Evolutionary conservation across 2,888 invertebrate species (phyloP).

Genomic region (Ligdia adustata): DNA sequence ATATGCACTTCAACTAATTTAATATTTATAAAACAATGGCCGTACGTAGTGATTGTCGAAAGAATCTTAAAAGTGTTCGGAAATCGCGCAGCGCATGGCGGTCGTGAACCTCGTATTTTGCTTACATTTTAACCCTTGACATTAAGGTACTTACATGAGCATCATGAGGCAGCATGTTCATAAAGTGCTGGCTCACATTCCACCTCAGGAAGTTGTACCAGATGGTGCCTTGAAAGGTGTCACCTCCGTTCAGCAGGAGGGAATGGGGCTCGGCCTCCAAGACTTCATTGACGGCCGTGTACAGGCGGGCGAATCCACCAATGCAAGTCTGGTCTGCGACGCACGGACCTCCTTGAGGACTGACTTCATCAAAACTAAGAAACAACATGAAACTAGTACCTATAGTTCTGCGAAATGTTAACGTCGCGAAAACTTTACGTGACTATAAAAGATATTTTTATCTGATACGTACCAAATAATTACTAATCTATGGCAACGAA

Average conservation of each 20-base stretch:
- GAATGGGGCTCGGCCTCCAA: slow-evolving; percentile 84
- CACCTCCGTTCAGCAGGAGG: slow-evolving; percentile 87
- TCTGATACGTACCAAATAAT: no score
- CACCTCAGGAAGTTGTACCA: slow-evolving; percentile 91
- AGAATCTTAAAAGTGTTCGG: no score
- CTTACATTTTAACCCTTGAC: no score
- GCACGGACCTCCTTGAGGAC: slow-evolving; percentile 82
- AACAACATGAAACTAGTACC: not conserved
- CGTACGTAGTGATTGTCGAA: no score
- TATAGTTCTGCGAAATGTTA: no score
- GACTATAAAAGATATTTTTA: no score
- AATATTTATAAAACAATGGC: no score
- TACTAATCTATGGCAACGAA: no score
- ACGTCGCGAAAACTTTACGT: no score
- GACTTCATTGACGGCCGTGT: slow-evolving; percentile 79
- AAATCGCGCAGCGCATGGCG: no score
- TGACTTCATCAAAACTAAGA: slow-evolving; percentile 86
- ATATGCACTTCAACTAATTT: no score
- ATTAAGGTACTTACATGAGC: slow-evolving; percentile 89
- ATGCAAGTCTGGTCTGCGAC: slow-evolving; percentile 80
- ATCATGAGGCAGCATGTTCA: slow-evolving; percentile 90
- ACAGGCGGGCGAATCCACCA: slow-evolving; percentile 88
- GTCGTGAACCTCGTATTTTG: no score
- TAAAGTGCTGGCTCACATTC: slow-evolving; percentile 89
- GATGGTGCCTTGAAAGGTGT: slow-evolving; percentile 87